Evolutionary conservation across 53 echinoderm and acorn worm genomes (phyloP), one percentile per base, ranked within the genome.

Genomic region (Holothuria scabra): DNA sequence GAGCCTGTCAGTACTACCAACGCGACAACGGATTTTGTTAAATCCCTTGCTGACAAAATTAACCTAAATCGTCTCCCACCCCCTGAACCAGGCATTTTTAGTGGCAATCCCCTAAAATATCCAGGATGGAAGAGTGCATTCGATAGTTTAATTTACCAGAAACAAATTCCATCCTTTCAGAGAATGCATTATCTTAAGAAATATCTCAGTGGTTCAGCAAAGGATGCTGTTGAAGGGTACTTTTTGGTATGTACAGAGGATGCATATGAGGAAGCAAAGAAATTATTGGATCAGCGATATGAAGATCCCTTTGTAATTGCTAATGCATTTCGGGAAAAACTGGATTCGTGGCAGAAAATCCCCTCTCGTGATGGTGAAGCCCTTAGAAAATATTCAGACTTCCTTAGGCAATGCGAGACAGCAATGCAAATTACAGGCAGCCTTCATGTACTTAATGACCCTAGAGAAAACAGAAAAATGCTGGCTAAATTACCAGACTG

Each of bases 181-280:
- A 48, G 52, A 52, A 75, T 75, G 75, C 55, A 75, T 26, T 75
- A 75, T 26, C 75, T 75, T 13, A 75, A 75, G 22, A 75, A 8
- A n/a, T 75, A 55, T n/a, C 23, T 75, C 2, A 55, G 75, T 22
- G 75, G 75, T 12, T 8, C 25, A 2, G 75, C 75, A 21, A 75
- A 22, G 52, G 75, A 75, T 5, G 75, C 75, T 0, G 16, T 75
- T 14, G 75, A 75, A 56, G 75, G 55, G 20, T 75, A 75, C 23
- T 75, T 75, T 29, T 28, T 75, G 6, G 8, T 75, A 20, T 75
- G 23, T 49, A 46, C 75, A 2, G 26, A 46, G 7, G 24, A 75
- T n/a, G 52, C 75, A 5, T 75, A 75, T 28, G 14, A 25, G 2
- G 75, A 75, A 26, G 75, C 75, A 75, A 75, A 21, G 28, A 20